Evolutionary conservation across 2,888 invertebrate species (phyloP), one percentile per base, ranked within the genome.

Genomic region (Diplazon laetatorius): DNA sequence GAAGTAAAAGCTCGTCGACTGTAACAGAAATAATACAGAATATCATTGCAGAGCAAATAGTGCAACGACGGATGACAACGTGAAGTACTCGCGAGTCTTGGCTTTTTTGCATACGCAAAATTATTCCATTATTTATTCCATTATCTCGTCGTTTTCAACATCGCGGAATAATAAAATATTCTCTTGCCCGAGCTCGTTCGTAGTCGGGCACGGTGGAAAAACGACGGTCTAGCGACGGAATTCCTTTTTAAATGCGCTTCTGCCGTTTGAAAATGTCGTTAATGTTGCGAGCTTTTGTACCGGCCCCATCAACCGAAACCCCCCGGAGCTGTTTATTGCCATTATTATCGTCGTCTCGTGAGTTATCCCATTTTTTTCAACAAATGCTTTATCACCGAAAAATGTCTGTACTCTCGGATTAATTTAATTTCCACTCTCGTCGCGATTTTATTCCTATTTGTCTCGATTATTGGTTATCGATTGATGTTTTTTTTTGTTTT

Each of bases 91-190:
- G n/a, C n/a, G n/a, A 59, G 5, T 18, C 46, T 59, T 16, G 39
- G 1, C 10, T 25, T 16, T 16, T 48, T 35, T 48, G n/a, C 18
- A 48, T 59, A 5, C 37, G 18, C 20, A 10, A 59, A 66, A 59
- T 69, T 46, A 69, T 69, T 69, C 69, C 59, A 69, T 59, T 69
- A 57, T 68, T 55, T 68, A 55, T 69, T 44, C 46, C 9, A 16
- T 66, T 63, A 48, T 63, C 48, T 63, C 48, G 35, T 48, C 48
- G 46, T 48, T 50, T 55, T 42, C 55, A 55, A 55, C 68, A 68
- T 55, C 55, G 69, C 46, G 63, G 57, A 69, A 59, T 69, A 35
- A 59, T n/a, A n/a, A n/a, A 69, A 69, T 69, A 69, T 69, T 69
- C 59, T 48, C 59, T 59, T 59, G 35, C 14, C 20, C 9, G 12